A percentile compares a stretch with the other conserved stretches of the same genome.
Evolutionary conservation across 2,888 invertebrate species (phyloP).

Genomic region (Campoplex nolae): DNA sequence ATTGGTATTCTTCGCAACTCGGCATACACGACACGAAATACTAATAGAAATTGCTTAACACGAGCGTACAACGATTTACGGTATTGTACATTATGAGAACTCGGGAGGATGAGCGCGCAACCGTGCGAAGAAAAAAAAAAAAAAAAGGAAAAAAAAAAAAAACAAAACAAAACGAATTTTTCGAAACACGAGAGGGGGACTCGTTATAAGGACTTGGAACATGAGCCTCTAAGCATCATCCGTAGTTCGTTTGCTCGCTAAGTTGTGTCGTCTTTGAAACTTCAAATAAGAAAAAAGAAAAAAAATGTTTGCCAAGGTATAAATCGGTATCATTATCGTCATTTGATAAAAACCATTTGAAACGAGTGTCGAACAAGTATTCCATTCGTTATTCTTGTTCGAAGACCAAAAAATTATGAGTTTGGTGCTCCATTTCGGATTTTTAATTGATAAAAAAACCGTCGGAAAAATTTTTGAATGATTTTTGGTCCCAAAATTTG

Average conservation of each 20-base stretch:
- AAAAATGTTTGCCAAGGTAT: slow-evolving; percentile 66
- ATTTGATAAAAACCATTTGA: slow-evolving; percentile 1
- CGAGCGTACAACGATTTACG: slow-evolving; percentile 34
- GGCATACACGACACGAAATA: slow-evolving; percentile 72
- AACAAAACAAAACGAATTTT: background rate
- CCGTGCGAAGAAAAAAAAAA: slow-evolving; percentile 28
- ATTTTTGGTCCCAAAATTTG: background rate
- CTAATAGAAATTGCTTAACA: slow-evolving; percentile 73
- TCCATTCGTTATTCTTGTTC: too few species aligned
- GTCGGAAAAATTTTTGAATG: background rate
- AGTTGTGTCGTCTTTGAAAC: slow-evolving; percentile 48
- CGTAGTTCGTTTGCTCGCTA: slow-evolving; percentile 48
- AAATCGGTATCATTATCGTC: background rate
- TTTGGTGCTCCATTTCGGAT: background rate
- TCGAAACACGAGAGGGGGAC: slow-evolving; percentile 56
- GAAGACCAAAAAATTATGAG: background rate
- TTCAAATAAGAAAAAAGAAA: slow-evolving; percentile 42
- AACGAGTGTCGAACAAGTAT: background rate
- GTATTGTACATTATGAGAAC: slow-evolving; percentile 48
- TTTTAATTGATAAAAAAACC: background rate
- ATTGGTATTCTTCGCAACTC: slow-evolving; percentile 73
- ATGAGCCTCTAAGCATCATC: slow-evolving; percentile 58
- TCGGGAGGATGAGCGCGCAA: slow-evolving; percentile 70
- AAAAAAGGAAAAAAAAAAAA: background rate
- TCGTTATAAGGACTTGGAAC: slow-evolving; percentile 65